phyloP scores from a whole-genome alignment of 2,888 invertebrate genomes.

The Synergus laeviventris region DNA sequence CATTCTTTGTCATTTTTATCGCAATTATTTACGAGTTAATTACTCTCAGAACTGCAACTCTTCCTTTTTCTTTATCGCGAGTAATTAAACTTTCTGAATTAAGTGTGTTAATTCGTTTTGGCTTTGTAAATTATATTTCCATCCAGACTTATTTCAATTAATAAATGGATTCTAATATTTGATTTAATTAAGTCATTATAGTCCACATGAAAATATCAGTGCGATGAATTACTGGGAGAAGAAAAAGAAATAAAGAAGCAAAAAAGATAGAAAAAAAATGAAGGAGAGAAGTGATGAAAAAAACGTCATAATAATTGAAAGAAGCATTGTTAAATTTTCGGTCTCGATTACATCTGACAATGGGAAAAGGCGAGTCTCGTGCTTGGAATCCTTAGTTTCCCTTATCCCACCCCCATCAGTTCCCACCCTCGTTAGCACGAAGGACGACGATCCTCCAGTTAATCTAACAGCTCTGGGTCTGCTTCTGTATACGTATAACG shows the following conservation, averaged over 20 bases:
- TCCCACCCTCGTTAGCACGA: slow-evolving; percentile 61
- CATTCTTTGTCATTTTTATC: slow-evolving; percentile 74
- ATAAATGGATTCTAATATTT: too few species aligned
- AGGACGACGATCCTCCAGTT: slow-evolving; percentile 61
- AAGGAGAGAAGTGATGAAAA: neutral
- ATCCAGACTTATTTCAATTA: neutral
- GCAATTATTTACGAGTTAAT: slow-evolving; percentile 74
- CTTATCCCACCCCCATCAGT: slow-evolving; percentile 53
- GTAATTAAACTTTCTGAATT: slow-evolving; percentile 29
- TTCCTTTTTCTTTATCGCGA: slow-evolving; percentile 32
- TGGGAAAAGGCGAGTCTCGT: slow-evolving; percentile 49
- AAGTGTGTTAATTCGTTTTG: neutral
- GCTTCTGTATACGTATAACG: slow-evolving; percentile 38
- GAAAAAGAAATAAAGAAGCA: neutral
- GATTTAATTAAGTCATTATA: too few species aligned
- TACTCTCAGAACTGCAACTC: slow-evolving; percentile 54
- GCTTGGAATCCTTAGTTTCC: slow-evolving; percentile 46
- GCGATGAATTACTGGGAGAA: neutral
- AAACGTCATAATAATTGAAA: slow-evolving; percentile 29
- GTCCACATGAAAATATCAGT: too few species aligned
- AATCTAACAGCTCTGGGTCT: slow-evolving; percentile 59
- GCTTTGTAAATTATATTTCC: neutral
- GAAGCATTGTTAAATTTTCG: slow-evolving; percentile 41
- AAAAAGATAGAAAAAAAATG: neutral
- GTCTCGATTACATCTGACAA: slow-evolving; percentile 40